These are phyloP conservation scores for Orcinus orca DNA, from an alignment of 2,113 vertebrate genomes.

Conservation along the genomic window DNA sequence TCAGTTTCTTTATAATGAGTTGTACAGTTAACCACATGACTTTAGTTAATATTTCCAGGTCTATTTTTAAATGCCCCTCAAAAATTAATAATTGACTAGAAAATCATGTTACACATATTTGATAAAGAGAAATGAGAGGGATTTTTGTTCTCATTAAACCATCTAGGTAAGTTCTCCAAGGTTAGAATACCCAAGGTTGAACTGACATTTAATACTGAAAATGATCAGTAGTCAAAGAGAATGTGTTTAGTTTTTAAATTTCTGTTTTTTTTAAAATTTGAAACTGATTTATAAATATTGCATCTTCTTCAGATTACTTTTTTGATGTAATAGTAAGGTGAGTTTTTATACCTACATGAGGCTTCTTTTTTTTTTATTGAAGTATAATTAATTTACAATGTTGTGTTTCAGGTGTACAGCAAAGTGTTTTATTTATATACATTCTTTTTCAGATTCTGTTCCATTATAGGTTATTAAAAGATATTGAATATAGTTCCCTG, in stretches of 20 bases:
- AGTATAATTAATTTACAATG: neutral
- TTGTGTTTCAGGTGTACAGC: neutral
- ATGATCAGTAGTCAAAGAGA: neutral
- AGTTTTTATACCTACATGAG: neutral
- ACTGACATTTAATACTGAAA: neutral
- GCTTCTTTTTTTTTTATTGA: neutral
- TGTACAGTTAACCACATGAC: neutral
- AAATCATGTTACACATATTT: slow-evolving; percentile 29
- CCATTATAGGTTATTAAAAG: neutral
- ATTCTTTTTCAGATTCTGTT: neutral
- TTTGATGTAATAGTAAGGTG: neutral
- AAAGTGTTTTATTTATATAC: neutral
- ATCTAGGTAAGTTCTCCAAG: neutral
- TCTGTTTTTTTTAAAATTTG: neutral
- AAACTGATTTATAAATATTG: slow-evolving; percentile 22
- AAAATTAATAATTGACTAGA: slow-evolving; percentile 35
- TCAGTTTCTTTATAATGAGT: neutral
- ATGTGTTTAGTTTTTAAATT: neutral
- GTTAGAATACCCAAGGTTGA: neutral
- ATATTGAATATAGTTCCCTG: no score
- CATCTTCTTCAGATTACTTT: neutral
- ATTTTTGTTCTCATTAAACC: slow-evolving; percentile 37
- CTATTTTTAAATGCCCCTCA: slow-evolving; percentile 34
- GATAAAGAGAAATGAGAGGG: slow-evolving; percentile 7
- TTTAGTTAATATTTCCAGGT: neutral